phyloP scores from a whole-genome alignment of 2,888 invertebrate species.

The Trichogramma dendrolimi region DNA sequence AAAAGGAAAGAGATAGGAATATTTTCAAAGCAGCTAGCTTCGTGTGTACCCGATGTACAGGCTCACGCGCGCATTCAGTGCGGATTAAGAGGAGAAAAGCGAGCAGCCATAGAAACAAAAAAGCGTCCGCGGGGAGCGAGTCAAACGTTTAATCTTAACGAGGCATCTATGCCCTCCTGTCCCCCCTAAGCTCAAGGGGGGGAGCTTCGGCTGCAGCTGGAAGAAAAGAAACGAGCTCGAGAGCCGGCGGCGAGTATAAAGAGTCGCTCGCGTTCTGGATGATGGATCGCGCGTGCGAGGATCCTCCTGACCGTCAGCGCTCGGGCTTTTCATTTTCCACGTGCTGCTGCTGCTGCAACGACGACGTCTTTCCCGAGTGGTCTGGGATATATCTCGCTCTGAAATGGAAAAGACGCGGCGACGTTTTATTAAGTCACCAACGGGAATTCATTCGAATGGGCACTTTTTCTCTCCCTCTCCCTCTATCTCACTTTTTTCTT shows the following conservation, averaged over 20 bases:
- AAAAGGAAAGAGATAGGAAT: too few relatives aligned
- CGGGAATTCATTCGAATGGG: conserved; percentile 14
- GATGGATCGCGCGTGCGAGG: conserved; percentile 19
- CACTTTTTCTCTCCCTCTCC: conserved; percentile 10
- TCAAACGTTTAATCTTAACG: conserved; percentile 25
- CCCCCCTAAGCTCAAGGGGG: not conserved
- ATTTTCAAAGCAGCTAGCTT: too few relatives aligned
- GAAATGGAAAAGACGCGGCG: conserved; percentile 5
- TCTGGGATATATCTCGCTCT: conserved; percentile 12
- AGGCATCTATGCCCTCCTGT: conserved; percentile 16
- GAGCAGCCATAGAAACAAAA: conserved; percentile 1
- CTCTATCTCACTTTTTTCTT: not conserved
- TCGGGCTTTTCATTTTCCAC: conserved; percentile 24
- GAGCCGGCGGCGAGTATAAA: not conserved
- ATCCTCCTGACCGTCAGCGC: not conserved
- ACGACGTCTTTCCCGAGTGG: conserved; percentile 20
- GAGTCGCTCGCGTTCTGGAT: not conserved
- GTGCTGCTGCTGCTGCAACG: conserved; percentile 1
- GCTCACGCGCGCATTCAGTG: not conserved
- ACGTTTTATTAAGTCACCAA: conserved; percentile 21
- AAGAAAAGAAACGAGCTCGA: conserved; percentile 1
- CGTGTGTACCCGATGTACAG: not conserved
- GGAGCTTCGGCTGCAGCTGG: too few relatives aligned
- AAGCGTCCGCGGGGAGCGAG: conserved; percentile 7
- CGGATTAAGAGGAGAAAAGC: not conserved